Evolutionary conservation across 2,797 vertebrate genomes (phyloP).

Genomic region (Ctenopoma kingsleyae): DNA sequence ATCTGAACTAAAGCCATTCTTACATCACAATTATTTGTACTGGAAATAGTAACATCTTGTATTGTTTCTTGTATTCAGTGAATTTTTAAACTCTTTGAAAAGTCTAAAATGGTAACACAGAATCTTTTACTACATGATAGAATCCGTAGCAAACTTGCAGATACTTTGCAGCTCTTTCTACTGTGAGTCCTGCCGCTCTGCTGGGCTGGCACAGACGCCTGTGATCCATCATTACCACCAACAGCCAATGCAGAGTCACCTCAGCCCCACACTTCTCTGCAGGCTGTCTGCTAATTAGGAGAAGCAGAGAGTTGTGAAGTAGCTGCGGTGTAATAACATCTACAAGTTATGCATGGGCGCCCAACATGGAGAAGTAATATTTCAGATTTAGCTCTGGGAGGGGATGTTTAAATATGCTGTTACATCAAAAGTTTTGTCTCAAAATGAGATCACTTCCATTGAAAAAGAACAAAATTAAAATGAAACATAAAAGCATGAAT

Average conservation of each 20-base stretch:
- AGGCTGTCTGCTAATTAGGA: conserved; percentile 71
- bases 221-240: conserved; percentile 71
- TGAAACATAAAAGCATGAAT: too few relatives aligned
- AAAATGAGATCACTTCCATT: conserved; percentile 24
- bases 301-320: conserved; percentile 57
- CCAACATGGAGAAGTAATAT: conserved; percentile 39
- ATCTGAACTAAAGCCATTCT: too few relatives aligned
- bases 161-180: conserved; percentile 34
- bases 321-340: conserved; percentile 49
- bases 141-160: conserved; percentile 29
- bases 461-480: conserved; percentile 17
- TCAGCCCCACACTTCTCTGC: conserved; percentile 56
- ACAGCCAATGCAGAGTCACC: conserved; percentile 64
- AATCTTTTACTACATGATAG: conserved; percentile 3
- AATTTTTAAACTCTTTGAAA: neutral
- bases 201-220: conserved; percentile 54
- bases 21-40: neutral
- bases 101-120: neutral
- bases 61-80: neutral
- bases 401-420: conserved; percentile 38
- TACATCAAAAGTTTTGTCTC: conserved; percentile 52
- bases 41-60: neutral
- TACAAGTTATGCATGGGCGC: conserved; percentile 41
- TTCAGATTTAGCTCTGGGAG: conserved; percentile 38
- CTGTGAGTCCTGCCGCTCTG: conserved; percentile 42